These are phyloP conservation scores for Odontophorus gujanensis DNA, from an alignment of 2,113 vertebrate genomes.

Conservation along the genomic window DNA sequence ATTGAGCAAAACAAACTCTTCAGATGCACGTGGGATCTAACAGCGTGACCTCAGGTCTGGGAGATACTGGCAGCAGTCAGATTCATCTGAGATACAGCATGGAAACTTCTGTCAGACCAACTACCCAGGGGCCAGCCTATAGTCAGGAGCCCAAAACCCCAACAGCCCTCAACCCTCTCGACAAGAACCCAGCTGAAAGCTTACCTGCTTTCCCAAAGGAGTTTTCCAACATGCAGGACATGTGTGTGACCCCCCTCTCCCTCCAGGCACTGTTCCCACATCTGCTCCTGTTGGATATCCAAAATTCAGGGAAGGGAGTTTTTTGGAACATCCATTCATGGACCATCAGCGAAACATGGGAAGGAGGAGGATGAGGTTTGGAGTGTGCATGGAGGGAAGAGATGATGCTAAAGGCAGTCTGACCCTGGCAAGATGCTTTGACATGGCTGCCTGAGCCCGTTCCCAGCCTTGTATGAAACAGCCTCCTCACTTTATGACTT, in stretches of 20 bases:
- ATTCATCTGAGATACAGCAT: background rate
- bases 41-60: too few species aligned
- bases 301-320: background rate
- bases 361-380: background rate
- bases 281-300: background rate
- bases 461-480: background rate
- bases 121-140: too few species aligned
- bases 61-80: background rate
- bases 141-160: background rate
- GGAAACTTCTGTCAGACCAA: background rate
- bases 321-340: background rate
- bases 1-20: background rate
- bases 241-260: background rate
- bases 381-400: background rate
- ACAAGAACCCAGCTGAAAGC: background rate
- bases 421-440: background rate
- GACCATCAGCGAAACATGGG: background rate
- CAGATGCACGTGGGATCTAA: background rate
- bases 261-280: background rate
- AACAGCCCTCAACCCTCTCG: background rate
- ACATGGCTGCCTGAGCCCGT: background rate
- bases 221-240: background rate
- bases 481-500: background rate
- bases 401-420: background rate
- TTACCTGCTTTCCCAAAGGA: background rate